Evolutionary conservation across 2,113 vertebrate genomes (phyloP).

Genomic region (Cynocephalus volans): DNA sequence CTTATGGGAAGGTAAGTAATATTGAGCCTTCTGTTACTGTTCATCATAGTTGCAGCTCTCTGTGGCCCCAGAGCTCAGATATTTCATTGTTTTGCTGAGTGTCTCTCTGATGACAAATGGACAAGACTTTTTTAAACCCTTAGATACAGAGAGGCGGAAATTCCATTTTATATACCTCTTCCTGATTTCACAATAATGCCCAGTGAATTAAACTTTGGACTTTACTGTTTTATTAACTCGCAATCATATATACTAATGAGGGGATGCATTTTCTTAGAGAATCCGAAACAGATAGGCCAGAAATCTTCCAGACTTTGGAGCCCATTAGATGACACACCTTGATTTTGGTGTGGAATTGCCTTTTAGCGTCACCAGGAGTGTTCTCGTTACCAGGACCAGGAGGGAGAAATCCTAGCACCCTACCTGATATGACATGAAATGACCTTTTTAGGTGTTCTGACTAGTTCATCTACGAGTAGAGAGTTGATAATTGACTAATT

Average conservation of each 20-base stretch:
- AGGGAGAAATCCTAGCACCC: background rate
- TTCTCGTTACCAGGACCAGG: background rate
- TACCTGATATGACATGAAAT: accelerated
- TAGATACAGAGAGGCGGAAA: background rate
- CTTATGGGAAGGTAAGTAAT: background rate
- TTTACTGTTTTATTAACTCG: background rate
- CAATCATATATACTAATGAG: background rate
- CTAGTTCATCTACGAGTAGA: background rate
- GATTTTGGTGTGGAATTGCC: background rate
- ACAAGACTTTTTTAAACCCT: background rate
- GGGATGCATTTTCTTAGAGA: background rate
- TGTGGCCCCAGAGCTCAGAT: background rate
- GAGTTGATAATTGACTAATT: background rate
- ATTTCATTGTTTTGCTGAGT: background rate
- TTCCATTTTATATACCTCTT: background rate
- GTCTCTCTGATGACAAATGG: background rate
- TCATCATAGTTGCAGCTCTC: background rate
- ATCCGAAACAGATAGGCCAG: background rate
- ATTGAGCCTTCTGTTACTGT: background rate
- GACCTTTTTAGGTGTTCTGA: background rate
- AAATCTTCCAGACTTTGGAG: background rate
- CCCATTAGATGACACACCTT: background rate
- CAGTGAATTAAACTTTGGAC: background rate
- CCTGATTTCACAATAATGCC: background rate
- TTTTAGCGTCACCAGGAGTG: background rate